phyloP scores from a whole-genome alignment of 53 echinoderm and acorn worm genomes.

The Arbacia lixula region DNA sequence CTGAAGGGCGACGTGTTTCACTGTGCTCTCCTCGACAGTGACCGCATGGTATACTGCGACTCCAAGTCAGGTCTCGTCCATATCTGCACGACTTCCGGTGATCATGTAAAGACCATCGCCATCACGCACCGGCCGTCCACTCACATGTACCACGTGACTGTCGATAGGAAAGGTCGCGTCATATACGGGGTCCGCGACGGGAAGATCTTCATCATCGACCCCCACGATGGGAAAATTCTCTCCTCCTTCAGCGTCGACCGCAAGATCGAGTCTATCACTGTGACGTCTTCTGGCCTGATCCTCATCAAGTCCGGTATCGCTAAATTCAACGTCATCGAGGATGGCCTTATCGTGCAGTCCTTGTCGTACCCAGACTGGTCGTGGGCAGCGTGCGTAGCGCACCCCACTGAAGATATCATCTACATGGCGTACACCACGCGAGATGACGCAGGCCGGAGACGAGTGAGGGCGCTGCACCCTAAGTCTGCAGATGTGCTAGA shows the following conservation, averaged over 20 bases:
- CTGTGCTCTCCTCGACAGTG: conserved; percentile 4
- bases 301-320: conserved; percentile 37
- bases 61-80: conserved; percentile 42
- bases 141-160: conserved; percentile 36
- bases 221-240: conserved; percentile 24
- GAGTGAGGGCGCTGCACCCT: not conserved
- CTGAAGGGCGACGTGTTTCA: conserved; percentile 37
- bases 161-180: not conserved
- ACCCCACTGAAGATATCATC: conserved; percentile 14
- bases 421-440: conserved; percentile 22
- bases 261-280: conserved; percentile 28
- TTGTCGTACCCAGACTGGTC: conserved; percentile 22
- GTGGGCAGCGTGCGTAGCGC: conserved; percentile 19
- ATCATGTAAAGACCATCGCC: conserved; percentile 40
- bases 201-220: conserved; percentile 54
- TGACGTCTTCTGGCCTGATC: conserved; percentile 23
- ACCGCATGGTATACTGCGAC: conserved; percentile 48
- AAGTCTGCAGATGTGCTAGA: conserved; percentile 27
- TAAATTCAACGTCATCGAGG: conserved; percentile 35
- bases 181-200: conserved; percentile 39
- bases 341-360: conserved; percentile 9
- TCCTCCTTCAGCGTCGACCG: conserved; percentile 46
- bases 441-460: not conserved
- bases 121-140: conserved; percentile 40
- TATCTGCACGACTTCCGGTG: conserved; percentile 11